A percentile compares a stretch with the other conserved stretches of the same genome.
These are phyloP conservation scores for Drosophila leontia DNA, from an alignment of 1,140 invertebrate genomes.

Conservation along the genomic window DNA sequence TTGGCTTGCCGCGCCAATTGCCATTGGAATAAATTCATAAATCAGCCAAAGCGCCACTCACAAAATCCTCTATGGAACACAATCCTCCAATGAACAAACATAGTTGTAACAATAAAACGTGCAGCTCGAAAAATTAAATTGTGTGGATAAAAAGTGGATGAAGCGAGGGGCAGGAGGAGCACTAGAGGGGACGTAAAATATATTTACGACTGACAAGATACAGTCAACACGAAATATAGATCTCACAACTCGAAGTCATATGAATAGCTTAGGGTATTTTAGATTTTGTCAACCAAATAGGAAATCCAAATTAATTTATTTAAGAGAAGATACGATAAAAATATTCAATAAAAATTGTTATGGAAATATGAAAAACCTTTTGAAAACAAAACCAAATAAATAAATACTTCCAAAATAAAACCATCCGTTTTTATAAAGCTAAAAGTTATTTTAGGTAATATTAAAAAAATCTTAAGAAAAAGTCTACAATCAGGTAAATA, in stretches of 20 bases:
- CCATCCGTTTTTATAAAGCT: too few relatives aligned
- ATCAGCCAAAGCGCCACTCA: constrained; percentile 27
- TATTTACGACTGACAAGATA: constrained; percentile 4
- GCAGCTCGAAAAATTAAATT: constrained; percentile 13
- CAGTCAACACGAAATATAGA: background rate
- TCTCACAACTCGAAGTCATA: background rate
- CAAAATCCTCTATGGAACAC: constrained; percentile 1
- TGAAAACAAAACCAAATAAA: background rate
- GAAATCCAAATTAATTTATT: too few relatives aligned
- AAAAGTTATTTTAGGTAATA: background rate
- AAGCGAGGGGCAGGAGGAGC: too few relatives aligned
- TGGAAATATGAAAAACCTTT: too few relatives aligned
- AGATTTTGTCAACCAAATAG: too few relatives aligned
- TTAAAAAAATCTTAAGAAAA: background rate
- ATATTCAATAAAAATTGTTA: too few relatives aligned
- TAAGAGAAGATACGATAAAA: too few relatives aligned
- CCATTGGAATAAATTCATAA: constrained; percentile 63
- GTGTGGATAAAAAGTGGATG: background rate
- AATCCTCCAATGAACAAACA: constrained; percentile 10
- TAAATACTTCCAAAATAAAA: background rate
- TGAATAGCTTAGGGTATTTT: background rate
- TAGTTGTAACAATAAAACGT: constrained; percentile 32
- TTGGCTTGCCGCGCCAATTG: constrained; percentile 45
- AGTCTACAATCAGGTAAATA: background rate
- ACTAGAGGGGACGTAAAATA: background rate